These are phyloP conservation scores for Corapipo altera DNA, from an alignment of 2,113 vertebrate genomes.

Conservation along the genomic window DNA sequence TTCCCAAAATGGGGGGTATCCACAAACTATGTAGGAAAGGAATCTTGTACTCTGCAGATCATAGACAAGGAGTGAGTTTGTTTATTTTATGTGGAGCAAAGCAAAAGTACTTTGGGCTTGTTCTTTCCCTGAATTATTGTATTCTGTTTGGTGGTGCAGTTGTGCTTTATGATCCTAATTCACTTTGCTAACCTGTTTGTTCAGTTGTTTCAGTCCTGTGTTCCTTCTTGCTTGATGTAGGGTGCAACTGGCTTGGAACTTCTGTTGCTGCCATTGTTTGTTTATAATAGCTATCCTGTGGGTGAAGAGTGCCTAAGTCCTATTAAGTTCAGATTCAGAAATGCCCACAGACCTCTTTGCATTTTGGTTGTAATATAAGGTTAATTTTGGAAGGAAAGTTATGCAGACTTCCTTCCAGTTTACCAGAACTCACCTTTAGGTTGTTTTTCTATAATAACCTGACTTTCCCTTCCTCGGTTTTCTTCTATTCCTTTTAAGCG, in stretches of 20 bases:
- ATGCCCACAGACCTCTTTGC: neutral
- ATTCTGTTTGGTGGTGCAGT: neutral
- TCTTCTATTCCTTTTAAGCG: neutral
- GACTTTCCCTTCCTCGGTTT: neutral
- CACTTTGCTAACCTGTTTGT: neutral
- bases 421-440: neutral
- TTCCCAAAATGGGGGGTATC: neutral
- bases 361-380: neutral
- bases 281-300: neutral
- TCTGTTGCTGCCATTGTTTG: neutral
- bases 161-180: neutral
- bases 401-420: neutral
- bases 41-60: neutral
- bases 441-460: neutral
- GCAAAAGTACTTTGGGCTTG: neutral
- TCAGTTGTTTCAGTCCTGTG: neutral
- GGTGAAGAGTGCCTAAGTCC: neutral
- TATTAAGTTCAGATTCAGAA: neutral
- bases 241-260: neutral
- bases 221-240: neutral
- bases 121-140: neutral
- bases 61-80: neutral
- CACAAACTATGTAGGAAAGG: neutral
- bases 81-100: neutral
- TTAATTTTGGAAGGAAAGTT: neutral